Base-by-base conservation (phyloP, 92 coral and sea anemone species). In the Pocillopora grandis region DNA sequence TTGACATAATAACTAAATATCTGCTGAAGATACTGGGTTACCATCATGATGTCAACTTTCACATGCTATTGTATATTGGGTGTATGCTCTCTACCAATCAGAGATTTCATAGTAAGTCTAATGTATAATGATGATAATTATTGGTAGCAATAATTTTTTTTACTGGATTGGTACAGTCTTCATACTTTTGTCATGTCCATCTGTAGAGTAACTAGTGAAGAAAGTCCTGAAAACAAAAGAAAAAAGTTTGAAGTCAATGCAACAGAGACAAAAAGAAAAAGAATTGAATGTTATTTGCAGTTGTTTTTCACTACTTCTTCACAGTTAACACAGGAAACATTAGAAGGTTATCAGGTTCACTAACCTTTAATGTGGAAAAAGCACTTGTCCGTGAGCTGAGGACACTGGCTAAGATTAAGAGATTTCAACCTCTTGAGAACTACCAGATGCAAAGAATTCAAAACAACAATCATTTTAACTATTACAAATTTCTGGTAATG, bases 331-430 rank as follows among this genome's bases (percentile, higher is more conserved):
- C 5, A 42, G 8, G 52, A 42, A 42, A 42, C 52, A 42, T 42
- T 42, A 7, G 52, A 42, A 42, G n/a, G 68, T 17, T 64, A 19
- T 19, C n/a, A 19, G 48, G 17, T 52, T 18, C 31, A 72, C 89
- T 58, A 55, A 94, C 98, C 94, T 90, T 95, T 95, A 71, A 95
- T 84, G 77, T 94, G 86, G 69, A 81, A 67, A 76, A 95, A 90
- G 37, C 98, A 92, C 79, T 94, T 94, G 83, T 95, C 94, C 33
- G 98, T 95, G 33, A 95, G 90, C 60, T 95, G 96, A 3, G 92
- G 76, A 36, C 98, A 95, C 75, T 92, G 95, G 80, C 90, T 92
- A 66, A 95, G 60, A 59, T 89, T 92, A 83, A 95, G 88, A 36
- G 91, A 87, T 60, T 90, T 91, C 58, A 95, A 75, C 80, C 93